Conservation (phyloP, 2,113 vertebrate genomes). For the Peucedramus taeniatus region DNA sequence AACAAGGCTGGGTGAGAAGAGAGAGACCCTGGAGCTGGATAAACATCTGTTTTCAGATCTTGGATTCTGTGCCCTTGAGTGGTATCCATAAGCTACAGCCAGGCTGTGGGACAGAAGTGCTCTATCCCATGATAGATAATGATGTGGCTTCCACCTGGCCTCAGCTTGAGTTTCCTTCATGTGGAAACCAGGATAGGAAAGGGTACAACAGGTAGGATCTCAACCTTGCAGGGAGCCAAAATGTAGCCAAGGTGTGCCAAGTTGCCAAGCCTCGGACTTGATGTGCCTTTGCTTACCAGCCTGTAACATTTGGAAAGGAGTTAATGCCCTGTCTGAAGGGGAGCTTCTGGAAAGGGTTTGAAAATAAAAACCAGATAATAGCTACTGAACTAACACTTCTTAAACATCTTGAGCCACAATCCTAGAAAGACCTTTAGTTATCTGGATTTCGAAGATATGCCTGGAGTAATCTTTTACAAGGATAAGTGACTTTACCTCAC, state of each 20-base stretch:
- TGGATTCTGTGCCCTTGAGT: background rate
- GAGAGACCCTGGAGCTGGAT: background rate
- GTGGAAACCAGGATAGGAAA: background rate
- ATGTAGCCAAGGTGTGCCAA: background rate
- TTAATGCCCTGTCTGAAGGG: background rate
- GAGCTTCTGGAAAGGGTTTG: background rate
- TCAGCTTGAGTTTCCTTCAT: background rate
- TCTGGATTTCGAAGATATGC: background rate
- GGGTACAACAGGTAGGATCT: background rate
- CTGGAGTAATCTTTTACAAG: background rate
- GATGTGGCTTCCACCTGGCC: background rate
- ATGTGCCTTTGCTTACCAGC: background rate
- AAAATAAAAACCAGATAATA: background rate
- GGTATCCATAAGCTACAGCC: background rate
- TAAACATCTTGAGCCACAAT: background rate
- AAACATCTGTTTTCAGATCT: background rate
- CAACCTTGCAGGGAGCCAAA: background rate
- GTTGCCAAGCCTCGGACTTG: background rate
- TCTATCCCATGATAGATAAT: background rate
- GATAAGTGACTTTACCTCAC: background rate
- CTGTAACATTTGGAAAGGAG: background rate
- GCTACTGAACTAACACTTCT: background rate
- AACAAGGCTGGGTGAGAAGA: background rate
- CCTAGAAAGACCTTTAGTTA: background rate
- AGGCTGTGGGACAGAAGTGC: background rate